phyloP scores from a whole-genome alignment of 2,888 invertebrate genomes.

The Leucoptera coffeella region DNA sequence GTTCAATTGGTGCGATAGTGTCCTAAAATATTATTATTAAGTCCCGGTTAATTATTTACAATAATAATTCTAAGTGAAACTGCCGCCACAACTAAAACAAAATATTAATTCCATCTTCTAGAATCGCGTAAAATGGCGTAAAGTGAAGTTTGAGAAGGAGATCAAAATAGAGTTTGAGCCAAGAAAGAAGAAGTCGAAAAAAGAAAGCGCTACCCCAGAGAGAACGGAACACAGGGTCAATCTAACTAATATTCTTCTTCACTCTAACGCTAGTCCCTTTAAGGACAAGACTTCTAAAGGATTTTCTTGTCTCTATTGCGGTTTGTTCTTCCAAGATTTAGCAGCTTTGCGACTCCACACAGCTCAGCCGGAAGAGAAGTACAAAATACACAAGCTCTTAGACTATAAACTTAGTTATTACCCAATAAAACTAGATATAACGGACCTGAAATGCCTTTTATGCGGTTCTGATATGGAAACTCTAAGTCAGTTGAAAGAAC shows the following conservation, averaged over 20 bases:
- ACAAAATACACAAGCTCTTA: conserved; percentile 35
- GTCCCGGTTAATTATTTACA: too few species aligned
- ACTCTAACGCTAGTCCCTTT: conserved; percentile 43
- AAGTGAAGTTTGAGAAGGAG: too few species aligned
- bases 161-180: too few species aligned
- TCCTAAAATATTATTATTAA: too few species aligned
- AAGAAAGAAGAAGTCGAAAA: conserved; percentile 33
- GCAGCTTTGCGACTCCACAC: conserved; percentile 28
- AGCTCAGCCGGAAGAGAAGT: conserved; percentile 26
- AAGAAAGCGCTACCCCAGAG: conserved; percentile 39
- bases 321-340: conserved; percentile 26
- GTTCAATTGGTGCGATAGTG: too few species aligned
- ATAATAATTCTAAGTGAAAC: too few species aligned
- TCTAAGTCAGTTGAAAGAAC: conserved; percentile 30
- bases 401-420: conserved; percentile 45
- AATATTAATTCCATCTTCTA: too few species aligned
- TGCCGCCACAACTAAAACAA: too few species aligned
- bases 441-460: conserved; percentile 24
- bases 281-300: conserved; percentile 36
- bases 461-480: conserved; percentile 27
- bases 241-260: conserved; percentile 36
- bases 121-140: too few species aligned
- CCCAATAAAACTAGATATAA: conserved; percentile 40
- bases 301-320: conserved; percentile 43
- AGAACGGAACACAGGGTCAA: conserved; percentile 44